Evolutionary conservation across 2,797 vertebrate species (phyloP).

Genomic region (Poeciliopsis paucimaculata): DNA sequence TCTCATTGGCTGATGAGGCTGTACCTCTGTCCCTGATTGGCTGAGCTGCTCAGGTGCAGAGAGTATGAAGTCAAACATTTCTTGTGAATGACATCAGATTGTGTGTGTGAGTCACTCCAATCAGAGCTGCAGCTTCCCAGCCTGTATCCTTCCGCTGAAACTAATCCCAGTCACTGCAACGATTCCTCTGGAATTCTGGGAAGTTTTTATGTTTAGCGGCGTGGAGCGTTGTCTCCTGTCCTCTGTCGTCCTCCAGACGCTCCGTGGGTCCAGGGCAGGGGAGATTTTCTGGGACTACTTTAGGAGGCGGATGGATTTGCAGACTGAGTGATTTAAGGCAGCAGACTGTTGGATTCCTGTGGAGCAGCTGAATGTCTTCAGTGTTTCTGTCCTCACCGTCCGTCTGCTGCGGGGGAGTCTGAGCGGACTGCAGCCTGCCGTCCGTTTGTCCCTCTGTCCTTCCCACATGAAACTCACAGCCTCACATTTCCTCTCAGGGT

Average conservation of each 20-base stretch:
- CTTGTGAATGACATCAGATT: neutral
- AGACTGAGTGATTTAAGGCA: neutral
- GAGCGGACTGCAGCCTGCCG: neutral
- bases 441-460: neutral
- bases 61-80: neutral
- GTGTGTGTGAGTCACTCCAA: neutral
- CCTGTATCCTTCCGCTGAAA: neutral
- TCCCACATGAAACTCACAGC: neutral
- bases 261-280: neutral
- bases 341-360: neutral
- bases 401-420: slow-evolving; percentile 25
- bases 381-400: slow-evolving; percentile 9
- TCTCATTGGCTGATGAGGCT: neutral
- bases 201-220: no score
- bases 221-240: neutral
- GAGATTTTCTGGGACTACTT: neutral
- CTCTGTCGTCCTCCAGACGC: neutral
- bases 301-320: neutral
- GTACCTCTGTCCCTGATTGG: slow-evolving; percentile 9
- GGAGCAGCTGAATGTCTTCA: slow-evolving; percentile 26
- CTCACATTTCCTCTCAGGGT: neutral
- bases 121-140: neutral
- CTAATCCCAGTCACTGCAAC: neutral
- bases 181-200: no score
- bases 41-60: neutral